Evolutionary conservation across 1,140 invertebrate species (phyloP), one percentile per base, ranked within the genome.

Genomic region (Limonius californicus): DNA sequence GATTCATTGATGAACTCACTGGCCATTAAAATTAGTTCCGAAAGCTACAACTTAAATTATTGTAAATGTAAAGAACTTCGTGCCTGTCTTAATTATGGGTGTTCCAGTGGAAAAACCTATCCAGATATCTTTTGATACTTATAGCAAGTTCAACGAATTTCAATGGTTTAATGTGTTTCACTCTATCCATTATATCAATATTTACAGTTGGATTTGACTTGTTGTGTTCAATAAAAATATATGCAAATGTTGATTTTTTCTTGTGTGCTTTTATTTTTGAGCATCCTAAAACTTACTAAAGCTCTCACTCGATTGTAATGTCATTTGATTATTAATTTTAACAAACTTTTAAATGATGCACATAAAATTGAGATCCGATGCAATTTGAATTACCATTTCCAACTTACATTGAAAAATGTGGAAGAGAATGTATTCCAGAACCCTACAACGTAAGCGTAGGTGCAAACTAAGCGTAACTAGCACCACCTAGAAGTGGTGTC

Each of bases 161-260:
- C 23, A 56, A 18, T 54, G 18, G 30, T 35, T 55, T 45, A 55
- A 65, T 64, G 63, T 67, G 64, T 65, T 64, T 69, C 62, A 68
- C 59, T 63, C 59, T 62, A 63, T 64, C 59, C 57, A 65, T 64
- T 62, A 61, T 59, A 65, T 50, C 63, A 67, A 68, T 68, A 50
- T 50, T 18, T 50, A 50, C 45, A 50, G 45, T 62, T 73, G 68
- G 58, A 71, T 68, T 68, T 68, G 68, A 69, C 60, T 70, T 72
- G 71, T 73, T 73, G 71, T 73, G 70, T 72, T 73, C 69, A 71
- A 71, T 68, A 70, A 70, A 70, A 69, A 50, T 72, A 73, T 73
- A 73, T 63, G 61, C 60, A 65, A 69, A 65, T 61, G 64, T 66
- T 68, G n/a, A n/a, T n/a, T n/a, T n/a, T n/a, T n/a, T n/a, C n/a